These are phyloP conservation scores for Callosobruchus maculatus DNA, from an alignment of 2,888 invertebrate genomes.

Conservation along the genomic window DNA sequence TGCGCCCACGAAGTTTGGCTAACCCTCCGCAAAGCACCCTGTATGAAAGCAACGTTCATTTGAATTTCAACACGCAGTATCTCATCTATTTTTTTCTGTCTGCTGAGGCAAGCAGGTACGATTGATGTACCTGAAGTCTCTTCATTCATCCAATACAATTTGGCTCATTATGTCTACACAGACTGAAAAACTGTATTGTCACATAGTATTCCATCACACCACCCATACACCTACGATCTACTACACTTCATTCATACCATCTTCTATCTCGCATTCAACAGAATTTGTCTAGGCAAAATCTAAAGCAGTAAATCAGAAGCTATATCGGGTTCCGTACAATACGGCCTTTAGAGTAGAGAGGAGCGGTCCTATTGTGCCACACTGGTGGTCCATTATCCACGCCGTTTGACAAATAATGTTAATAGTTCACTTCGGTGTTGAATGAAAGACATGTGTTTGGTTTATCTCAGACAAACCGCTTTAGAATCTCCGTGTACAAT, in stretches of 20 bases:
- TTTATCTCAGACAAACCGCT: conserved; percentile 6
- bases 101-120: no score
- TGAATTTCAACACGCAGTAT: no score
- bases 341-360: neutral
- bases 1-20: no score
- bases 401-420: conserved; percentile 25
- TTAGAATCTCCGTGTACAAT: neutral
- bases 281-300: neutral
- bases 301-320: neutral
- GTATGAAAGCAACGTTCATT: no score
- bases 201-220: neutral
- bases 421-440: conserved; percentile 21
- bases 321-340: neutral
- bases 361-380: conserved; percentile 11
- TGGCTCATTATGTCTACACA: neutral
- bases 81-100: no score
- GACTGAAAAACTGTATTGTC: neutral
- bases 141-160: neutral
- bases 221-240: neutral
- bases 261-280: neutral
- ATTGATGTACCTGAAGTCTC: neutral
- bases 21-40: no score
- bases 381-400: conserved; percentile 28
- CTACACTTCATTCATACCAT: neutral
- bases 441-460: conserved; percentile 25